Percentiles rank a stretch among this genome's conserved stretches.
Conservation (phyloP, 2,888 invertebrate species). For the Leucophora obtusa region DNA sequence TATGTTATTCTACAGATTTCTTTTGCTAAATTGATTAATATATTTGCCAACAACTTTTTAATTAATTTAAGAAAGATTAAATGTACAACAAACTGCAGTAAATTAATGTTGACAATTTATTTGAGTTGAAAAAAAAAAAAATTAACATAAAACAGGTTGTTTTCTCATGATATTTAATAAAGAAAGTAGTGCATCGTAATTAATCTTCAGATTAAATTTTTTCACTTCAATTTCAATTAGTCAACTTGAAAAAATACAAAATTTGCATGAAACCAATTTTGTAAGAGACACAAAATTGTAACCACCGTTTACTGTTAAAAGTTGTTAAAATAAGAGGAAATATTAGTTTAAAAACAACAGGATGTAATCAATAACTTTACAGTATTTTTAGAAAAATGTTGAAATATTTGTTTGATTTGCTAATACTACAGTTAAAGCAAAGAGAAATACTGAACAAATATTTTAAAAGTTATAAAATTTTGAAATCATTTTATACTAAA, state of each 20-base stretch:
- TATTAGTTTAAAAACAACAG: no score
- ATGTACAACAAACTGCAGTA: constrained; percentile 33
- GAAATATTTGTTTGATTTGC: no score
- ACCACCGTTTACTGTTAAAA: no score
- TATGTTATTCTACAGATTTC: not conserved
- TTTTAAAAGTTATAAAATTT: not conserved
- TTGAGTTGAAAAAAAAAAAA: constrained; percentile 28
- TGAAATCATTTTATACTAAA: not conserved
- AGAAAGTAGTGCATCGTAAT: constrained; percentile 34
- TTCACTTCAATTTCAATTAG: constrained; percentile 50
- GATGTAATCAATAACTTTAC: no score
- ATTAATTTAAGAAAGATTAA: constrained; percentile 59
- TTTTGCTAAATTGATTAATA: constrained; percentile 57
- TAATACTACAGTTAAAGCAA: no score
- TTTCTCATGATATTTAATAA: constrained; percentile 26
- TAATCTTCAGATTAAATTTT: constrained; percentile 47
- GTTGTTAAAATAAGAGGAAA: no score
- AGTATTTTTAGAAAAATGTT: no score
- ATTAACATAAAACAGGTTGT: constrained; percentile 34
- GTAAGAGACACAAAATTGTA: not conserved
- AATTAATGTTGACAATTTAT: constrained; percentile 53
- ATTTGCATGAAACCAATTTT: not conserved
- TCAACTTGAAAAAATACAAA: constrained; percentile 1
- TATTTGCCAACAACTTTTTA: constrained; percentile 61
- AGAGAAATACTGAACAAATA: not conserved